These are phyloP conservation scores for Halcyon badia DNA, from an alignment of 2,797 vertebrate species.

Conservation along the genomic window DNA sequence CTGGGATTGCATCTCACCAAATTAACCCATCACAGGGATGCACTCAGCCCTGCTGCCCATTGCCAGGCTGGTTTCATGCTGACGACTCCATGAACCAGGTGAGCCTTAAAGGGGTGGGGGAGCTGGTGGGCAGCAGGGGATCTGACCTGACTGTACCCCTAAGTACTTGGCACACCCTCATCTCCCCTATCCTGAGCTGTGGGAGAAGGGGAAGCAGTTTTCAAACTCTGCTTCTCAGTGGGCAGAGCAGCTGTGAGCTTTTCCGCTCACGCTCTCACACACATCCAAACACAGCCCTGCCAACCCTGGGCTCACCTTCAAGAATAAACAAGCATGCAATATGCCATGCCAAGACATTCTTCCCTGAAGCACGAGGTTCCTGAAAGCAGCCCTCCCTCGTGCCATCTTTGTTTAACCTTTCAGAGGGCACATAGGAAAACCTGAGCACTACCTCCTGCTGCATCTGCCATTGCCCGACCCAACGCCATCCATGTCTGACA, in stretches of 20 bases:
- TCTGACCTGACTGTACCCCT: not conserved
- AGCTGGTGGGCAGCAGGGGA: not conserved
- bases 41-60: fast-evolving
- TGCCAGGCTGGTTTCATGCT: not conserved
- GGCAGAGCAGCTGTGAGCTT: not conserved
- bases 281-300: fast-evolving
- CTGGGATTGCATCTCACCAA: not conserved
- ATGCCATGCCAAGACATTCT: not conserved
- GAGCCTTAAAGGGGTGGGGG: not conserved
- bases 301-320: not conserved
- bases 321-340: not conserved
- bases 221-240: not conserved
- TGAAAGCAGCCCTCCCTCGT: not conserved
- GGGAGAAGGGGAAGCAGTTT: fast-evolving
- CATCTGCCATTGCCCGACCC: not conserved
- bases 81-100: not conserved
- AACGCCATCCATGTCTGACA: not conserved
- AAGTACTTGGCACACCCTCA: not conserved
- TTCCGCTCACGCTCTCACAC: not conserved
- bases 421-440: not conserved
- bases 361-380: not conserved
- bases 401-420: not conserved
- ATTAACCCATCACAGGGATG: not conserved
- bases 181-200: fast-evolving
- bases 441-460: not conserved